Evolutionary conservation across 2,888 invertebrate species (phyloP).

Genomic region (Ceramica pisi): DNA sequence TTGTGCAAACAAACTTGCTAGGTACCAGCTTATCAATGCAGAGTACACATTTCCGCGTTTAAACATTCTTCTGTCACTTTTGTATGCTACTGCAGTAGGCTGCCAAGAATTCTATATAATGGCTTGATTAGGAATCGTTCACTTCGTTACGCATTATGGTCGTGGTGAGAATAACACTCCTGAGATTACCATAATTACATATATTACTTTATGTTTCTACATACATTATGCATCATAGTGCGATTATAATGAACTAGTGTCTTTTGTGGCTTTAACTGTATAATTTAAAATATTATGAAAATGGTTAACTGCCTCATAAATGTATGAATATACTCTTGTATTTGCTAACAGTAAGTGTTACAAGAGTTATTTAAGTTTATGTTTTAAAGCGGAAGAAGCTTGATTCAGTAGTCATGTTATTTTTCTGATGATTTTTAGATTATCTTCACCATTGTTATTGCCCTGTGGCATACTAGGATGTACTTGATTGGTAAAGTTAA

Average conservation of each 20-base stretch:
- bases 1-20: conserved; percentile 6
- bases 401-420: background rate
- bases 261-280: background rate
- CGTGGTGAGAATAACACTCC: conserved; percentile 36
- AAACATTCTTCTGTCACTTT: conserved; percentile 26
- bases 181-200: conserved; percentile 43
- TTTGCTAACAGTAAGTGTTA: background rate
- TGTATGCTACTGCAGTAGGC: conserved; percentile 24
- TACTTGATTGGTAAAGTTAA: background rate
- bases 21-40: conserved; percentile 29
- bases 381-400: background rate
- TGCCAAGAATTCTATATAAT: conserved; percentile 48
- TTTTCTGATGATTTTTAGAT: background rate
- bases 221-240: conserved; percentile 20
- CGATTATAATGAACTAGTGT: background rate
- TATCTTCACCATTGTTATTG: too few relatives aligned
- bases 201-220: conserved; percentile 8
- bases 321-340: background rate
- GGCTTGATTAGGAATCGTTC: conserved; percentile 39
- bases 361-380: background rate
- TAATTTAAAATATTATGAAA: background rate
- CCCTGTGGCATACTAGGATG: too few relatives aligned
- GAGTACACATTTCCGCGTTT: conserved; percentile 38
- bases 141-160: conserved; percentile 37
- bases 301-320: background rate